These are phyloP conservation scores for Pandemis corylana DNA, from an alignment of 2,888 invertebrate species.

Conservation along the genomic window DNA sequence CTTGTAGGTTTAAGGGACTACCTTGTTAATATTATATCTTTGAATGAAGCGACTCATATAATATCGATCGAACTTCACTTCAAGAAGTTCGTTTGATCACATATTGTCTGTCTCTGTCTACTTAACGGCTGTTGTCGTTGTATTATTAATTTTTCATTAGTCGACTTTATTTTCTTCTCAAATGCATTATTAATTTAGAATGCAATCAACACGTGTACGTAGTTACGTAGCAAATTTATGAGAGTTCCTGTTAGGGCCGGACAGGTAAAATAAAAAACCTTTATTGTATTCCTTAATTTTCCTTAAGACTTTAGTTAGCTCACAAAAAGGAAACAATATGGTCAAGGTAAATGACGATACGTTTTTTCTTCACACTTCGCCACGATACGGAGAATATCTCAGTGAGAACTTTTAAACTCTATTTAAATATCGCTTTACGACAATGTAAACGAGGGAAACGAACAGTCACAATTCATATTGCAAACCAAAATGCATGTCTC, in stretches of 20 bases:
- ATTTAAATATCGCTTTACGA: no score
- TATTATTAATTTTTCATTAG: background rate
- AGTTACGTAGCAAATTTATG: background rate
- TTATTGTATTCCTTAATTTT: conserved; percentile 6
- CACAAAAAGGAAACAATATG: background rate
- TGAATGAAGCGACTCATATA: no score
- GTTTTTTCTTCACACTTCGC: no score
- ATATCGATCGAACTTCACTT: no score
- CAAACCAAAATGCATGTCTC: conserved; percentile 4
- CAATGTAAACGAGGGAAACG: background rate
- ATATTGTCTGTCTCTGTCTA: background rate
- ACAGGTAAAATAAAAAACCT: conserved; percentile 3
- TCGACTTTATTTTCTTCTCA: background rate
- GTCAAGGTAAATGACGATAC: background rate
- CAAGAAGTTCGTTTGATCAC: no score
- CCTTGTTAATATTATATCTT: no score
- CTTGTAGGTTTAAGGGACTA: no score
- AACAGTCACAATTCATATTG: background rate
- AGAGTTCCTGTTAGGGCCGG: background rate
- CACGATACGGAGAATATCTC: no score
- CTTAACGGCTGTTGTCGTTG: background rate
- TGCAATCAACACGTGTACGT: background rate
- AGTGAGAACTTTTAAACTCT: no score
- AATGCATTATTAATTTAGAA: background rate
- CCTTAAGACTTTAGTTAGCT: background rate